Evolutionary conservation across 1,140 invertebrate genomes (phyloP).

Genomic region (Camponotus pennsylvanicus): DNA sequence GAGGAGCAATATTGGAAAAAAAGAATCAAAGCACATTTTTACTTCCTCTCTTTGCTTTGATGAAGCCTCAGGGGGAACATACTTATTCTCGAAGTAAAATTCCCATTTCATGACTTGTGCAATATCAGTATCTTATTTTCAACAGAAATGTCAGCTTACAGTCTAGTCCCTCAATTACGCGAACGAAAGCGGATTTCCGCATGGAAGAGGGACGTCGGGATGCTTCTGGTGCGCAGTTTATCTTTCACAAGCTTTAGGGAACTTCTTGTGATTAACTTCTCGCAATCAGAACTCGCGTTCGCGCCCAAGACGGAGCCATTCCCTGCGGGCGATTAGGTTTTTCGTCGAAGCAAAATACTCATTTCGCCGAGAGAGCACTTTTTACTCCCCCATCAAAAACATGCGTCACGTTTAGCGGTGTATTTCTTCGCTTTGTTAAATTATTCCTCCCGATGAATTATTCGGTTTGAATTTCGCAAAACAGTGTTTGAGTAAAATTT

Average conservation of each 20-base stretch:
- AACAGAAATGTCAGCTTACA: conserved; percentile 55
- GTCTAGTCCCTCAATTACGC: conserved; percentile 39
- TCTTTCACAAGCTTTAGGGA: conserved; percentile 6
- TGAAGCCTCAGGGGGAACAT: conserved; percentile 21
- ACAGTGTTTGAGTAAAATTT: conserved; percentile 20
- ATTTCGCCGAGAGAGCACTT: background rate
- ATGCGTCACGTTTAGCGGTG: conserved; percentile 7
- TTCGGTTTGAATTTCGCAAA: background rate
- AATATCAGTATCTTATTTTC: conserved; percentile 24
- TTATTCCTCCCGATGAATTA: conserved; percentile 46
- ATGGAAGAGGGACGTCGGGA: background rate
- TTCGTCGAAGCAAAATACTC: conserved; percentile 46
- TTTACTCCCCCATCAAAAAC: conserved; percentile 39
- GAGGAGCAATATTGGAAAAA: conserved; percentile 13
- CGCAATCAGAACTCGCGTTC: conserved; percentile 44
- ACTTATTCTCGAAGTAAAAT: background rate
- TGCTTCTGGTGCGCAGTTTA: conserved; percentile 15
- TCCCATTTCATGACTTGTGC: conserved; percentile 34
- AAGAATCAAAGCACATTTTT: background rate
- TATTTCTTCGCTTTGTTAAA: conserved; percentile 40
- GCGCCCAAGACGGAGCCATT: background rate
- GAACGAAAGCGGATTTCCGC: conserved; percentile 38
- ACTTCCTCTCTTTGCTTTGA: conserved; percentile 18
- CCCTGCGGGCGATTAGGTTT: conserved; percentile 64
- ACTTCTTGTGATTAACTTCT: conserved; percentile 64